A percentile compares a stretch with the other conserved stretches of the same genome.
Conservation (phyloP, 2,797 vertebrate species). For the Bryconaethiops microstoma region DNA sequence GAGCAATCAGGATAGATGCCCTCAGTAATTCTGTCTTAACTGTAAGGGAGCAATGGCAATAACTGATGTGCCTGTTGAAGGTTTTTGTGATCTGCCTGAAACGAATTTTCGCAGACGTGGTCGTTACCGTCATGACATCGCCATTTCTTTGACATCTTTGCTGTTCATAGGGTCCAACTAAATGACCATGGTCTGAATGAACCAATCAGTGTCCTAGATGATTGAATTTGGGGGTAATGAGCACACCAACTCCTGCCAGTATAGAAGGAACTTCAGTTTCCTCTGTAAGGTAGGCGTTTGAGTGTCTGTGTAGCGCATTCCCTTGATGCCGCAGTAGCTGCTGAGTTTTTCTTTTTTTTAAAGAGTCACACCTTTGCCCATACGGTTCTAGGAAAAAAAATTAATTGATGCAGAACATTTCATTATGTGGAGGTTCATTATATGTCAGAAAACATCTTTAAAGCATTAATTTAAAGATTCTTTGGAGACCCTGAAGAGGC, state of each 20-base stretch:
- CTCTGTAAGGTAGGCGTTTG: slow-evolving; percentile 47
- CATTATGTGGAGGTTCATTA: background rate
- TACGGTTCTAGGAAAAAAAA: slow-evolving; percentile 16
- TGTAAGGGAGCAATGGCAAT: slow-evolving; percentile 46
- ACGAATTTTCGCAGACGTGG: slow-evolving; percentile 47
- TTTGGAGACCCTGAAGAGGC: background rate
- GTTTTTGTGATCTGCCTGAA: slow-evolving; percentile 41
- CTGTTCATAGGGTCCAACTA: slow-evolving; percentile 51
- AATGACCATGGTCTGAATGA: slow-evolving; percentile 63
- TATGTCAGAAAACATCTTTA: background rate
- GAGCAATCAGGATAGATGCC: slow-evolving; percentile 50
- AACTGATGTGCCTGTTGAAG: slow-evolving; percentile 53
- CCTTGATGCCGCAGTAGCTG: slow-evolving; percentile 58
- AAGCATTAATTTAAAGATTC: background rate
- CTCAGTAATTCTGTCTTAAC: slow-evolving; percentile 23
- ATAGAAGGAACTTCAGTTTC: slow-evolving; percentile 32
- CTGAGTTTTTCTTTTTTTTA: slow-evolving; percentile 40
- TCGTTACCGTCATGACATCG: slow-evolving; percentile 30
- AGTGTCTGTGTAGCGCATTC: slow-evolving; percentile 56
- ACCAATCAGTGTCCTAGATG: slow-evolving; percentile 48
- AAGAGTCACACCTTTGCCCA: slow-evolving; percentile 48
- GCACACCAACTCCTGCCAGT: slow-evolving; percentile 43
- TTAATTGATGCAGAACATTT: background rate
- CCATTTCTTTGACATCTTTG: slow-evolving; percentile 41
- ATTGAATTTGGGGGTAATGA: slow-evolving; percentile 45